Base-by-base conservation (phyloP, 2,797 vertebrate species). In the Sebastes alutus region DNA sequence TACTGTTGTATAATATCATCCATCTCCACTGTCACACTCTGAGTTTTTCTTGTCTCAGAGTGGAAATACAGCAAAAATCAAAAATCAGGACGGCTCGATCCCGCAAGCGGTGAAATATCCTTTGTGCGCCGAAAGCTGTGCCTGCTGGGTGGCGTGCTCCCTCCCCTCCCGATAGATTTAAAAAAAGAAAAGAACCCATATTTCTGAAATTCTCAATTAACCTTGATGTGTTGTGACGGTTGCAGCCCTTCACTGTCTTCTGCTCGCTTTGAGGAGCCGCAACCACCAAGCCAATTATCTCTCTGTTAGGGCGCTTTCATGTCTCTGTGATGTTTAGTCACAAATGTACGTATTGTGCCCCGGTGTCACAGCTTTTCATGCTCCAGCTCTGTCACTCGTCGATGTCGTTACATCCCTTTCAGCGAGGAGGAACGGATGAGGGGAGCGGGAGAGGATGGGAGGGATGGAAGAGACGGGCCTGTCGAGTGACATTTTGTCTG, bases 401-500 rank as follows among this genome's bases (percentile, higher is more conserved):
- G 75, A 71, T 81, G 91, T 84, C 87, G 80, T 82, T 80, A 59
- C 85, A 81, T 82, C 72, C 70, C 90, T 90, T 78, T 91, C 81
- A 85, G 84, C 84, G 16, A 69, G 87, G 56, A 76, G 78, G 65
- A 75, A 52, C 46, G 58, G 64, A 72, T 23, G 62, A 35, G 38
- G 18, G 35, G 30, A 18, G 67, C 35, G 52, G 60, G 68, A 33
- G 18, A 33, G 61, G 14, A 70, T 80, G 74, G 29, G 77, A 85
- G 46, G 67, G 77, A 81, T 10, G 72, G 67, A 79, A 80, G 75
- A 79, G 91, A 65, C 67, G 25, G 75, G 81, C 77, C 86, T 91
- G 90, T 91, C 87, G 52, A 84, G 76, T 84, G 87, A 91, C 89
- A 88, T 92, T 91, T 85, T 76, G 84, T 91, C 85, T 81, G 16